Evolutionary conservation across 2,797 vertebrate species (phyloP), one percentile per base, ranked within the genome.

Genomic region (Malurus splendens): DNA sequence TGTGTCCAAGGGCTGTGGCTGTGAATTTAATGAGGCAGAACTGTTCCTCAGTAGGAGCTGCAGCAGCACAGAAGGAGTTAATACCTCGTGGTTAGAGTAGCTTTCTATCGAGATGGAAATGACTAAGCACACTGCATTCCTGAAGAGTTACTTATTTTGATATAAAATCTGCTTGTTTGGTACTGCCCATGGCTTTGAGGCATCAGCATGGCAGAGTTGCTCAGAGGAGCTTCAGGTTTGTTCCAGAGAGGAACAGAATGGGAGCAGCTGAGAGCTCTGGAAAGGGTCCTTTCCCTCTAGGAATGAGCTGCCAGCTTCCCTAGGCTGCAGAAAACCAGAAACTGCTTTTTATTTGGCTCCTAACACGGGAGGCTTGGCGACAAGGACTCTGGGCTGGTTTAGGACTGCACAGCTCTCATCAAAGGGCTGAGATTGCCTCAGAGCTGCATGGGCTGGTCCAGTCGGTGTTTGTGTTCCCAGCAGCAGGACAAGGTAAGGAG

Each of bases 131-230:
- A 0, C 48, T 10, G 11, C 83, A 87, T 92, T 93, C 90, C 80
- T 87, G 83, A 82, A 78, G 56, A 15, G 24, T 82, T 94, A 91
- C 70, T 83, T 85, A 44, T 54, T 94, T 93, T 87, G 78, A 66
- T 93, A 52, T 73, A 72, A 89, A 89, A 68, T 86, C 56, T 64
- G 59, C 52, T 52, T 45, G 22, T 64, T 71, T 75, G 76, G 50
- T 80, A 19, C 80, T 83, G 86, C 88, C 75, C n/a, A 1, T 55
- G 32, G 66, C 56, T 33, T 59, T 72, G 67, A 38, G 54, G n/a
- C 66, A 62, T 82, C 77, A 76, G 66, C 45, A 30, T 77, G 86
- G 60, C 61, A 76, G 52, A 52, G 14, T 16, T 82, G n/a, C 25
- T 82, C 44, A 56, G 60, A 52, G 68, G 44, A 59, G 32, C 28